Evolutionary conservation across 2,888 invertebrate species (phyloP).

Genomic region (Lypha dubia): DNA sequence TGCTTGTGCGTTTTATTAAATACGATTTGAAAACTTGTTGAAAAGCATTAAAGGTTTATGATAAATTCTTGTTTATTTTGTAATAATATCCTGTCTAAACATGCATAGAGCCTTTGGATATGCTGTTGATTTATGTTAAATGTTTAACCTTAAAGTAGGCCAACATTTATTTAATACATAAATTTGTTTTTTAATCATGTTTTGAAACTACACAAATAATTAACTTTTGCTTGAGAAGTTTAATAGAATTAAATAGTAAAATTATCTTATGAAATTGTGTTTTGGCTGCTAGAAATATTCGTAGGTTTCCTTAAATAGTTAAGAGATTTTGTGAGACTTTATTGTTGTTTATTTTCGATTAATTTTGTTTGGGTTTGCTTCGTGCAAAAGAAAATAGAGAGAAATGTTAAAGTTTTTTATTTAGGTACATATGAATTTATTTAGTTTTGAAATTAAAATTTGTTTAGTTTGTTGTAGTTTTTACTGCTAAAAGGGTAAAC

Average conservation of each 20-base stretch:
- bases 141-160: constrained; percentile 31
- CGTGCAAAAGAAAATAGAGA: not conserved
- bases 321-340: constrained; percentile 12
- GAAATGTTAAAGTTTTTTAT: not conserved
- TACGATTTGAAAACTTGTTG: constrained; percentile 60
- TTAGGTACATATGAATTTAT: no score
- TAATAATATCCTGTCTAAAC: constrained; percentile 46
- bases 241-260: constrained; percentile 16
- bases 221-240: not conserved
- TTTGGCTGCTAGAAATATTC: not conserved
- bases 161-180: constrained; percentile 53
- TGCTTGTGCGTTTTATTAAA: constrained; percentile 14
- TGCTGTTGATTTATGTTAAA: constrained; percentile 44
- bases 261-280: not conserved
- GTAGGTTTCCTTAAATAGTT: not conserved
- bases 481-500: no score
- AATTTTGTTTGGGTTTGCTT: constrained; percentile 1
- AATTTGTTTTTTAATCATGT: constrained; percentile 22
- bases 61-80: constrained; percentile 52
- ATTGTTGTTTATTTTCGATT: constrained; percentile 12
- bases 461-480: no score
- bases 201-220: not conserved
- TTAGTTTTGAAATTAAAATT: no score
- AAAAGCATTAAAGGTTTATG: constrained; percentile 63
- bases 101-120: constrained; percentile 18